phyloP scores from a whole-genome alignment of 2,113 vertebrate genomes.

The Vulpes lagopus region DNA sequence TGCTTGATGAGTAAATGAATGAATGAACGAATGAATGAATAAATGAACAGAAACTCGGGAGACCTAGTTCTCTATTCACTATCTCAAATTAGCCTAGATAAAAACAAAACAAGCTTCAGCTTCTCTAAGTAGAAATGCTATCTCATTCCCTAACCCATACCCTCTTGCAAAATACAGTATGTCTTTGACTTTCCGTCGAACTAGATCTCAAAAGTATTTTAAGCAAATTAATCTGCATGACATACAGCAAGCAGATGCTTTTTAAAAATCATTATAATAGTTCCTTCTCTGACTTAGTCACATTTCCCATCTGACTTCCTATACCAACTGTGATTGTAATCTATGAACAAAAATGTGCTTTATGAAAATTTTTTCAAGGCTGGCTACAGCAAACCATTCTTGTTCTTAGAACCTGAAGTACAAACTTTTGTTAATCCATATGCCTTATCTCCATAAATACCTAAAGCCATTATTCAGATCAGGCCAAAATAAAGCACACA shows the following conservation, averaged over 20 bases:
- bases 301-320: constrained; percentile 36
- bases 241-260: constrained; percentile 36
- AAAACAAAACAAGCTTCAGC: background rate
- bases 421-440: background rate
- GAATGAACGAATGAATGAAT: background rate
- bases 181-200: background rate
- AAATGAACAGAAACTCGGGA: background rate
- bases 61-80: background rate
- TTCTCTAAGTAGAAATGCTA: background rate
- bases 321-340: background rate
- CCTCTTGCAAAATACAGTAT: background rate
- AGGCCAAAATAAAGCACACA: background rate
- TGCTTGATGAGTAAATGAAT: background rate
- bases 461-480: background rate
- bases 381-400: background rate
- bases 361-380: background rate
- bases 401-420: background rate
- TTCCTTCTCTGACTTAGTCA: constrained; percentile 25
- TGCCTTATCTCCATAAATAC: background rate
- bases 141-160: background rate
- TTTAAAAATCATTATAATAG: constrained; percentile 32
- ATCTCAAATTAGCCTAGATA: background rate
- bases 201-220: constrained; percentile 26
- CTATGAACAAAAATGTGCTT: constrained; percentile 13
- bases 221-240: constrained; percentile 54